These are phyloP conservation scores for Orgyia antiqua DNA, from an alignment of 2,888 invertebrate genomes.

Conservation along the genomic window DNA sequence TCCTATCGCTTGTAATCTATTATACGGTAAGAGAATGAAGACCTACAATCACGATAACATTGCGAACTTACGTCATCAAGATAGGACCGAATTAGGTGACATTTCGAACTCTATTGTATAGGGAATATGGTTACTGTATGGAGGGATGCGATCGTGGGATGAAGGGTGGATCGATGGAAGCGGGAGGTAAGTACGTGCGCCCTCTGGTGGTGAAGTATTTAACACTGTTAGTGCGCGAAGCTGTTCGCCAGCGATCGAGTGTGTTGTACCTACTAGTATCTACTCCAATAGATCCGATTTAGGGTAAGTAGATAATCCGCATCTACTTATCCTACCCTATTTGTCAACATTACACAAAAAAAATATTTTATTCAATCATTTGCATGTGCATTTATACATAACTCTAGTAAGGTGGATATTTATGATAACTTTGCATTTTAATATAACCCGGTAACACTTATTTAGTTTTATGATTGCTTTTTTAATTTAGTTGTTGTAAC, in stretches of 20 bases:
- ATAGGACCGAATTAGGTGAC: slow-evolving; percentile 16
- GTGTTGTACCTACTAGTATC: slow-evolving; percentile 33
- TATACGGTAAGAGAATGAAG: slow-evolving; percentile 17
- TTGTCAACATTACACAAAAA: too few relatives aligned
- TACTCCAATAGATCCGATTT: slow-evolving; percentile 25
- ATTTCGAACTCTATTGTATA: slow-evolving; percentile 33
- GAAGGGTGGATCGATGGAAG: slow-evolving; percentile 65
- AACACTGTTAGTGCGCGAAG: slow-evolving; percentile 44
- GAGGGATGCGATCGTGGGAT: slow-evolving; percentile 17
- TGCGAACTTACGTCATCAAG: slow-evolving; percentile 33
- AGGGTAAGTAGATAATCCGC: slow-evolving; percentile 36
- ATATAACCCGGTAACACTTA: too few relatives aligned
- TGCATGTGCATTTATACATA: too few relatives aligned
- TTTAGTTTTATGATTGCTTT: too few relatives aligned
- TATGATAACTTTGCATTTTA: too few relatives aligned
- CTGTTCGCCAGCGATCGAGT: slow-evolving; percentile 39
- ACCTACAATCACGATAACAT: slow-evolving; percentile 44
- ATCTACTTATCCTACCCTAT: too few relatives aligned
- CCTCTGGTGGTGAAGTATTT: slow-evolving; percentile 33
- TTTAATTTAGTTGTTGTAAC: too few relatives aligned
- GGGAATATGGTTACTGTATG: slow-evolving; percentile 24
- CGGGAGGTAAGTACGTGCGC: slow-evolving; percentile 36
- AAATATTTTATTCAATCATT: too few relatives aligned
- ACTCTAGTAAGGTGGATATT: too few relatives aligned
- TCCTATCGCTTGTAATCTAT: slow-evolving; percentile 7